A percentile compares a stretch with the other conserved stretches of the same genome.
These are phyloP conservation scores for Buceros bicornis DNA, from an alignment of 2,797 vertebrate species.

Conservation along the genomic window DNA sequence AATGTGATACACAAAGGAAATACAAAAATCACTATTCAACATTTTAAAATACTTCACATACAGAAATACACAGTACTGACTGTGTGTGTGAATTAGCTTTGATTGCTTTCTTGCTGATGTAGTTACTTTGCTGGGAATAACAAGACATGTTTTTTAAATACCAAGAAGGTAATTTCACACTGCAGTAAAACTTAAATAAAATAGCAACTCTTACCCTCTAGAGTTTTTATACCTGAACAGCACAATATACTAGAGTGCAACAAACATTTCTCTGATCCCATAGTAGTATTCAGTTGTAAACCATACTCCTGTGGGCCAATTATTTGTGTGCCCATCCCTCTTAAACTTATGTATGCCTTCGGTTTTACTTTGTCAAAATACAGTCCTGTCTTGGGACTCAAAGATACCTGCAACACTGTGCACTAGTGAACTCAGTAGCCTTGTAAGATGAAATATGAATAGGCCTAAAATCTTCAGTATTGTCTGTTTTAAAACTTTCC, in stretches of 20 bases:
- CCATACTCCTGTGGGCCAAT: background rate
- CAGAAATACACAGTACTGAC: background rate
- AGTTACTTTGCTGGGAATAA: background rate
- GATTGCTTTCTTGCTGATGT: background rate
- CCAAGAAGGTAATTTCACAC: background rate
- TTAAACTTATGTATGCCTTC: background rate
- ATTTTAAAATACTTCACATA: background rate
- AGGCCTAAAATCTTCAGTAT: background rate
- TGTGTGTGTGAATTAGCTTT: background rate
- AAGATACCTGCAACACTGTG: background rate
- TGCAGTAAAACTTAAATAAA: background rate
- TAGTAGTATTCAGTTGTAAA: background rate
- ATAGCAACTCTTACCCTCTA: background rate
- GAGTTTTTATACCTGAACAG: background rate
- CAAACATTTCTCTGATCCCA: background rate
- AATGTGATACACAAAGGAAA: background rate
- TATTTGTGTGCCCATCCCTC: rapidly evolving
- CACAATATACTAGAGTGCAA: background rate
- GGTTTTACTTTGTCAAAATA: background rate
- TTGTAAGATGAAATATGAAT: background rate
- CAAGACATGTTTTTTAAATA: background rate
- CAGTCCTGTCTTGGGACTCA: background rate
- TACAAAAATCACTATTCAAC: background rate
- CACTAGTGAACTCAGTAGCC: background rate
- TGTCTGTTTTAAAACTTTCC: background rate